Evolutionary conservation across 2,797 vertebrate genomes (phyloP).

Genomic region (Amblyraja radiata): DNA sequence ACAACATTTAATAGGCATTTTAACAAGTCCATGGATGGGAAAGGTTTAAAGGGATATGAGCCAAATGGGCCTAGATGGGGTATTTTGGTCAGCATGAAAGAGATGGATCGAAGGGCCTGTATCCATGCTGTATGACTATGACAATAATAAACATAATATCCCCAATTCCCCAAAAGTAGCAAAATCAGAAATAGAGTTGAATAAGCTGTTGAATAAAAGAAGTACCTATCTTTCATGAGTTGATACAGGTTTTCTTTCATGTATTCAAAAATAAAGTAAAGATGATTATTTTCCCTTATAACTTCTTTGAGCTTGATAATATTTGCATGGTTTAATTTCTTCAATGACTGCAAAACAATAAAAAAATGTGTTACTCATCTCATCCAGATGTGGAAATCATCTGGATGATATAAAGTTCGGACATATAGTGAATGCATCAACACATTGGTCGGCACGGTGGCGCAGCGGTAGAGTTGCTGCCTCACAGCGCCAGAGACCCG

Average conservation of each 20-base stretch:
- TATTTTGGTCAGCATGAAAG: no score
- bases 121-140: no score
- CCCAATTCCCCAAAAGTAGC: not conserved
- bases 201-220: conserved; percentile 14
- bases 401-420: not conserved
- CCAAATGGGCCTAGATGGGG: no score
- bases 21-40: no score
- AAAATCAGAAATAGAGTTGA: not conserved
- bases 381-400: not conserved
- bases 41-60: no score
- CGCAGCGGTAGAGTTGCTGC: no score
- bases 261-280: conserved; percentile 98
- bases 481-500: no score
- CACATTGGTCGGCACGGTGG: not conserved
- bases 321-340: conserved; percentile 96
- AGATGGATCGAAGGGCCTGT: no score
- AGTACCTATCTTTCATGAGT: conserved; percentile 95
- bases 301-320: conserved; percentile 97
- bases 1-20: no score
- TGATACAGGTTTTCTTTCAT: conserved; percentile 99
- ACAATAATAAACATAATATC: not conserved
- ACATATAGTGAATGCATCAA: not conserved
- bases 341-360: conserved; percentile 75
- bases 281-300: conserved; percentile 92
- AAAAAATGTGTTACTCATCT: conserved; percentile 8